Evolutionary conservation across 2,888 invertebrate species (phyloP), one percentile per base, ranked within the genome.

Genomic region (Lasioglossum leucozonium): DNA sequence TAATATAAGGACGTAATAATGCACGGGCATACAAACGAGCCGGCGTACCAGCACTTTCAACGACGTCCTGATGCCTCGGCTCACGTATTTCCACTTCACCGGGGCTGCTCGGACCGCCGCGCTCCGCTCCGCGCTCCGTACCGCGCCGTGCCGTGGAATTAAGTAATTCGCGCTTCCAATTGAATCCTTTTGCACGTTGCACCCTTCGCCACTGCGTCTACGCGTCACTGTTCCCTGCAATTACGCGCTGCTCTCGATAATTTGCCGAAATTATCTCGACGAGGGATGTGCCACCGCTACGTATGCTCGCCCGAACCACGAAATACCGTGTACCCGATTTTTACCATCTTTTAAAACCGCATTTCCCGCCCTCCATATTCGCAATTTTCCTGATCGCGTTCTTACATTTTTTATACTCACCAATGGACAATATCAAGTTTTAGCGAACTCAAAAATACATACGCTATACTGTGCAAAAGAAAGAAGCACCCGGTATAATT

Each of bases 1-100:
- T 94, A 94, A 94, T 93, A 94, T 93, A 93, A 93, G 92, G 93
- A 93, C 90, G 94, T 92, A 94, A 94, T 94, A 94, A 94, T 93
- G 92, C 93, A 91, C 92, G 92, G 90, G 89, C 89, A 90, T 90
- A 91, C 91, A 87, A 90, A 90, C 92, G 87, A 89, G 87, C 86
- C 51, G 78, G 77, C 79, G 81, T 79, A 75, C 84, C 72, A 58
- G 80, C 83, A 78, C 85, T 85, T 80, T 88, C 87, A 72, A 72
- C 81, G 75, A 79, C 77, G 85, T 81, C 37, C 77, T 78, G 78
- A 88, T 81, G 81, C 72, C 82, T 80, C 62, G 69, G 79, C 77
- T 47, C 85, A 55, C 79, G 72, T 81, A 79, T 80, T 71, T 76
- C 74, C 58, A 22, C 77, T 80, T 84, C 86, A 80, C 77, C 73